Evolutionary conservation across 2,888 invertebrate species (phyloP), one percentile per base, ranked within the genome.

Genomic region (Hydriomena furcata): DNA sequence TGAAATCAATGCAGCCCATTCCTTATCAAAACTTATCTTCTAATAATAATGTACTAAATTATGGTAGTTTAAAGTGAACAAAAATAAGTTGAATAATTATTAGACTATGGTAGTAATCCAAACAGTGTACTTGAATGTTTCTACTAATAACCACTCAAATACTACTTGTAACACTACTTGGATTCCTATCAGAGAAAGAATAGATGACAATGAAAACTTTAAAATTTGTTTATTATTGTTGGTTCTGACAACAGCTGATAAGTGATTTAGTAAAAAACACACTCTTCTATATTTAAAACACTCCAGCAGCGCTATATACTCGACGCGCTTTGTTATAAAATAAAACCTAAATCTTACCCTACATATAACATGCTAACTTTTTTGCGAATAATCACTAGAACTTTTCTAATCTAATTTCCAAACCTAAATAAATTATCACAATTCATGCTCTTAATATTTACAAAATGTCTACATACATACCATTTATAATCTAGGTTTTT

Each of bases 351-450:
- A 25, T 11, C 7, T 17, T 37, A 49, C n/a, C 23, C 28, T 44
- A 44, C 4, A 13, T 42, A 27, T n/a, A n/a, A n/a, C n/a, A n/a
- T n/a, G 25, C 34, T 28, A 28, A 23, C 34, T 41, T 40, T 21
- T 10, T 42, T 10, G 46, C 47, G 36, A 42, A 31, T 36, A 20
- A 11, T 40, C 17, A 45, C 31, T 51, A 51, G 28, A 44, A 34
- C 21, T 38, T 17, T 37, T 40, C 5, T 8, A 25, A 34, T 27
- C 12, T 30, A 40, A 35, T 30, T 25, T 50, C 28, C 30, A 40
- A 35, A 46, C 34, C 10, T 36, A 46, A 45, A 46, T 54, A 54
- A 49, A 37, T 42, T 43, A 42, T 41, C 25, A 46, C 46, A 49
- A 49, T 44, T 12, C 7, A 8, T 21, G 6, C 20, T 12, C 24